Evolutionary conservation across 2,888 invertebrate species (phyloP), one percentile per base, ranked within the genome.

Genomic region (Perizoma affinitatum): DNA sequence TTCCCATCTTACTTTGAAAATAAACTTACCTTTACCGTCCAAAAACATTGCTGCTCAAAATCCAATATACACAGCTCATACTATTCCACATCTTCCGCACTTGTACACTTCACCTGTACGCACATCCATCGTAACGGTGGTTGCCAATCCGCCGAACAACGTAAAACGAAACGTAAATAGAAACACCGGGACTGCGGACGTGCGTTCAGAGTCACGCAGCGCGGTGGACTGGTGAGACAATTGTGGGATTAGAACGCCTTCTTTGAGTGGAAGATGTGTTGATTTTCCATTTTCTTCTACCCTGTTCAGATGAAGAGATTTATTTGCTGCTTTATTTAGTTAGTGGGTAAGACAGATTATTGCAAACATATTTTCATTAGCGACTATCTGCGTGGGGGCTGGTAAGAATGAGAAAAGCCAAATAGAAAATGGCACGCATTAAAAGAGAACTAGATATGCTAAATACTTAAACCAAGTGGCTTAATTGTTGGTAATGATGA

Each of bases 21-120:
- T n/a, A n/a, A 72, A 84, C 89, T 77, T 79, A 90, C 90, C 90
- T 86, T 87, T 81, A 69, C 90, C 90, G 87, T 90, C 90, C 79
- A 90, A 78, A 83, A 88, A 89, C 90, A 90, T 63, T 5, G 55
- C 48, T 10, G 55, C 52, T 58, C 35, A 56, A 41, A 56, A 63
- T 63, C 63, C 45, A 53, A 44, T 51, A 58, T 50, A 7, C 61
- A 61, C 54, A 50, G 40, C 87, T 86, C 82, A 85, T 84, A 73
- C 78, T 79, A 47, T 40, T 51, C 10, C 54, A 59, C 76, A 81
- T 75, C 79, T 78, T 78, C 79, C 86, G 80, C 86, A 84, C 81
- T 75, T 75, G 78, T 83, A 70, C 87, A 89, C 87, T 80, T 76
- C 85, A 87, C 86, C 69, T 77, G 70, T 72, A 73, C 73, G 66